These are phyloP conservation scores for Cremastobaeus sp. DNA, from an alignment of 2,888 invertebrate genomes.

Conservation along the genomic window DNA sequence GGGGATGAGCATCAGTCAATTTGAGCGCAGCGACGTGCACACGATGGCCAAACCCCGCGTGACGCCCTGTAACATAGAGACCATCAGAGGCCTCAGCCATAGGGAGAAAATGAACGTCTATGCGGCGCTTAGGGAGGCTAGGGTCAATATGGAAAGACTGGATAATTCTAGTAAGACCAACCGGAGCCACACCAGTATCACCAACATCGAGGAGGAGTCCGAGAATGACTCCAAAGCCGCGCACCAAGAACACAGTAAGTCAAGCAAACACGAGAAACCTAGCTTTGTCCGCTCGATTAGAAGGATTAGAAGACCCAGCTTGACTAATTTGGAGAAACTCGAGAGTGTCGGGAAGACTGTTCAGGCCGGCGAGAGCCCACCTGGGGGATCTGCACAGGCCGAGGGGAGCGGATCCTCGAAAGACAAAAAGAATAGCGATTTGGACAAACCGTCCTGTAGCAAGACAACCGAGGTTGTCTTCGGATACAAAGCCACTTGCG, in stretches of 20 bases:
- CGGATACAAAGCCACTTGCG: conserved; percentile 73
- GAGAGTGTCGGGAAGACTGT: conserved; percentile 52
- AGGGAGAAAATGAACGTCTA: conserved; percentile 61
- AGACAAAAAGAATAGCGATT: conserved; percentile 46
- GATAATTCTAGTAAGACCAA: conserved; percentile 44
- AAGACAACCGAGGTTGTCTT: conserved; percentile 69
- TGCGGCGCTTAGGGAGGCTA: conserved; percentile 51
- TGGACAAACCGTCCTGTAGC: conserved; percentile 72
- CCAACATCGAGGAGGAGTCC: conserved; percentile 50
- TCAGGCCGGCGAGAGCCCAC: conserved; percentile 38
- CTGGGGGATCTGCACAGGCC: conserved; percentile 24
- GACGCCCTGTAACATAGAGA: conserved; percentile 68
- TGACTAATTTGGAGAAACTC: conserved; percentile 50
- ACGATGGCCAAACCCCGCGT: conserved; percentile 62
- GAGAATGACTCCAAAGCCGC: conserved; percentile 24
- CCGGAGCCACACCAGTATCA: conserved; percentile 41
- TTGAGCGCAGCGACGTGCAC: conserved; percentile 65
- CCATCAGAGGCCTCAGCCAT: conserved; percentile 54
- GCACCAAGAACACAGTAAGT: conserved; percentile 4
- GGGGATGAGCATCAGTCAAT: conserved; percentile 70
- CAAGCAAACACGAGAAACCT: conserved; percentile 15
- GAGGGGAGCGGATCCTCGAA: conserved; percentile 12
- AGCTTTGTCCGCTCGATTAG: conserved; percentile 35
- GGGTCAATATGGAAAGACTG: conserved; percentile 63
- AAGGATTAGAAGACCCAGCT: conserved; percentile 41